phyloP scores from a whole-genome alignment of 2,797 vertebrate genomes.

The Lepilemur ruficaudatus region DNA sequence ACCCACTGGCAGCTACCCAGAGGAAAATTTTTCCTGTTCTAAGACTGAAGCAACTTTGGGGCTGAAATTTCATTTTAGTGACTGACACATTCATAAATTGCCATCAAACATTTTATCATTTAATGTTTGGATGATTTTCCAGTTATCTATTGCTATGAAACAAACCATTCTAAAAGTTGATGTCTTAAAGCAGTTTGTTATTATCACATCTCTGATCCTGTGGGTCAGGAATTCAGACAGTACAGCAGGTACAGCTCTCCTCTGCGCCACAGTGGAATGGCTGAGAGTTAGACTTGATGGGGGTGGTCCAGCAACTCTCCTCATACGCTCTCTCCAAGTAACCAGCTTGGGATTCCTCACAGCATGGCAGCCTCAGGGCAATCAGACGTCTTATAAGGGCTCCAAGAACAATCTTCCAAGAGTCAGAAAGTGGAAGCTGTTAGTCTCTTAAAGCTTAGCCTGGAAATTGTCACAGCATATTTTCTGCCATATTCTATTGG shows the following conservation, averaged over 20 bases:
- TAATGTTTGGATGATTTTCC: slow-evolving; percentile 21
- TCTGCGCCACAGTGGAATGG: neutral
- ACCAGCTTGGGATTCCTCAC: neutral
- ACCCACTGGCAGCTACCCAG: neutral
- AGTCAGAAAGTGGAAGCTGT: neutral
- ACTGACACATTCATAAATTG: neutral
- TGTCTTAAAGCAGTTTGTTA: neutral
- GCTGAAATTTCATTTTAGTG: slow-evolving; percentile 53
- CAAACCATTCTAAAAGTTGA: neutral
- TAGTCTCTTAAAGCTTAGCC: neutral
- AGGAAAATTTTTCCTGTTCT: neutral
- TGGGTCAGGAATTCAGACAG: neutral
- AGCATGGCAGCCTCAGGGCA: neutral
- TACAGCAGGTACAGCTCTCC: neutral
- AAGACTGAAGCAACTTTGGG: neutral
- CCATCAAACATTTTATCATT: slow-evolving; percentile 20
- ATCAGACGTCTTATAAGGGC: neutral
- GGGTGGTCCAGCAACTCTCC: neutral
- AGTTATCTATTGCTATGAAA: neutral
- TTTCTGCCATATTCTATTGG: neutral
- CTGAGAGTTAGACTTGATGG: neutral
- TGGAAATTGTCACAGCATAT: neutral
- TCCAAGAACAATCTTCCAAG: neutral
- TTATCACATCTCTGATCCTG: neutral
- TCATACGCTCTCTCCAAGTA: neutral